phyloP scores from a whole-genome alignment of 35 echinoderm and acorn worm genomes.

The Apostichopus californicus region DNA sequence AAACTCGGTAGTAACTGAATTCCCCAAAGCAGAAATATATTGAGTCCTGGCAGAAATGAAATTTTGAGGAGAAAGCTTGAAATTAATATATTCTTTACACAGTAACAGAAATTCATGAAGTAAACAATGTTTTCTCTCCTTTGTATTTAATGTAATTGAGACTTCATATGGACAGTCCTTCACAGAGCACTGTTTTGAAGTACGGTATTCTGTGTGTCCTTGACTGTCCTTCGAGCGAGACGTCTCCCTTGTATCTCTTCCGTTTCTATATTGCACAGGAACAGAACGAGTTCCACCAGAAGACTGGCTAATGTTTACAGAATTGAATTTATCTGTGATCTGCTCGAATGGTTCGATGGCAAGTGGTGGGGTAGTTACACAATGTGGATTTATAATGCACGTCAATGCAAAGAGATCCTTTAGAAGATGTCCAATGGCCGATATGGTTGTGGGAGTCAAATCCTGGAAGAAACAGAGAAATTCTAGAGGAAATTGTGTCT shows the following conservation, averaged over 20 bases:
- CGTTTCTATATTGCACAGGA: neutral
- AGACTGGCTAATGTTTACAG: neutral
- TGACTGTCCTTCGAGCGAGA: neutral
- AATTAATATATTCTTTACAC: neutral
- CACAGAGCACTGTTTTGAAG: neutral
- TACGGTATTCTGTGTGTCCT: too few species aligned
- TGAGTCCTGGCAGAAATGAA: constrained; percentile 16
- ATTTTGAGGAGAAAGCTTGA: neutral
- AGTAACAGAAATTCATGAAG: neutral
- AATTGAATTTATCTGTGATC: neutral
- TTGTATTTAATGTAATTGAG: neutral
- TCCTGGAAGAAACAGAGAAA: neutral
- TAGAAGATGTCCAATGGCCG: constrained; percentile 1
- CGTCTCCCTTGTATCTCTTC: neutral
- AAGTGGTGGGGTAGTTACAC: neutral
- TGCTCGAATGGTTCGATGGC: neutral
- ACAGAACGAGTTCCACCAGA: neutral
- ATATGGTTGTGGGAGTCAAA: neutral
- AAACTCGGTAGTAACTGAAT: neutral
- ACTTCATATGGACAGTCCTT: neutral
- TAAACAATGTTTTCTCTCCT: neutral
- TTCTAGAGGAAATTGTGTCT: too few species aligned
- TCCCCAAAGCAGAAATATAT: neutral
- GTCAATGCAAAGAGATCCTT: constrained; percentile 23
- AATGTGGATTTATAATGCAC: neutral